Evolutionary conservation across 30 jellyfish, hydroid and myxozoan species (phyloP), one percentile per base, ranked within the genome.

Genomic region (Mastigias papua): DNA sequence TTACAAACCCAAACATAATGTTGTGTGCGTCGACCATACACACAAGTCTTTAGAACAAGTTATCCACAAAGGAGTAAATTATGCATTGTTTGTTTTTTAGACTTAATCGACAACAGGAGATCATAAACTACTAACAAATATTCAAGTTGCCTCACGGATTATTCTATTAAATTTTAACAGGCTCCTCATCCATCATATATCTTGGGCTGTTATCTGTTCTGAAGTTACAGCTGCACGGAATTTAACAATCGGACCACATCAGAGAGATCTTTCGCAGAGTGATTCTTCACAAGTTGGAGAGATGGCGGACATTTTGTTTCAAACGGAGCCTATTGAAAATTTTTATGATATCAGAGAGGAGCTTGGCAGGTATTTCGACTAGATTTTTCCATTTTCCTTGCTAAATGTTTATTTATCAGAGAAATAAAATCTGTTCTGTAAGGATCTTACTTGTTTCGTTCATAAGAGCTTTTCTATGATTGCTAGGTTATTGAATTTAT

Each of bases 311-410:
- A 34, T 91, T 37, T 21, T 57, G 16, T 91, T 82, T 79, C 95
- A 80, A 37, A 33, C 92, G 0, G 96, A 81, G 32, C 89, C 89
- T 54, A 23, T 84, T 20, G 98, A 92, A 54, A 91, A 86, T 51
- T 37, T 86, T 30, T 92, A 92, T 51, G 94, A 81, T 19, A 34
- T 92, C 46, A 60, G 78, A 62, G 96, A 92, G 46, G 98, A 92
- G 75, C 88, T 92, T 30, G 98, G 98, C 69, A 92, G 98, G 98
- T 92, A 72, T 11, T 23, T 63, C 4, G 27, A 46, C n/a, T n/a
- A n/a, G n/a, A n/a, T n/a, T n/a, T n/a, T 37, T 37, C 6, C 54
- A 11, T 37, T 37, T 37, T 37, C 54, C 6, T 37, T 37, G 11
- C 11, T 37, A 37, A 37, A 37, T 3, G 6, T 37, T 37, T 11